Evolutionary conservation across 1,140 invertebrate species (phyloP), one percentile per base, ranked within the genome.

Genomic region (Diorhabda sublineata): DNA sequence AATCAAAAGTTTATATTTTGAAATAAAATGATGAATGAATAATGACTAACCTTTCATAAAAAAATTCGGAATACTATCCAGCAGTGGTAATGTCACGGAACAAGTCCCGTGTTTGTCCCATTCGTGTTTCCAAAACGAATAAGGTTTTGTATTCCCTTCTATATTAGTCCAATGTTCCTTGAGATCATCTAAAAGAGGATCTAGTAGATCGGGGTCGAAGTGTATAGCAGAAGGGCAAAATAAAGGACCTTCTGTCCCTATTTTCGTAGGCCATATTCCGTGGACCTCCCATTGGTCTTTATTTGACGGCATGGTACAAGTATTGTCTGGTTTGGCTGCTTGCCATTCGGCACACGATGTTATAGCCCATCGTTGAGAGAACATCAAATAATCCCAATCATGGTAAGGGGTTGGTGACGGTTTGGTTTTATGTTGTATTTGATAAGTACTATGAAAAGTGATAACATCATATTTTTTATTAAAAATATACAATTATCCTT

Each of bases 21-120:
- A 26, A 26, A 26, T 26, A 26, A 26, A 26, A 26, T 5, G 2
- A 52, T 52, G n/a, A 52, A 8, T 3, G 4, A 2, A 52, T 52
- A 52, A 8, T 4, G n/a, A 6, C 47, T 52, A 8, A 52, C 47
- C 92, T 71, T 87, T 82, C 2, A 80, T 75, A 71, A 94, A 94
- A 78, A 93, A 95, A 76, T 92, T 92, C 0, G 85, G 75, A 76
- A 93, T 88, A 4, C 83, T 86, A 72, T 89, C 84, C 2, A 94
- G 77, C 5, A 75, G 59, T n/a, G 86, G 80, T 2, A 93, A 69
- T 5, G 78, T 73, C 0, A 86, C 83, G 9, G 92, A 91, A 76
- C 93, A 95, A 0, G 92, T 92, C 0, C 92, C 93, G 79, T 95
- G 93, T 76, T 94, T 95, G 2, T 83, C 78, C 92, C 92, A 95